Evolutionary conservation across 2,797 vertebrate species (phyloP), one percentile per base, ranked within the genome.

Genomic region (Xyrichtys novacula): DNA sequence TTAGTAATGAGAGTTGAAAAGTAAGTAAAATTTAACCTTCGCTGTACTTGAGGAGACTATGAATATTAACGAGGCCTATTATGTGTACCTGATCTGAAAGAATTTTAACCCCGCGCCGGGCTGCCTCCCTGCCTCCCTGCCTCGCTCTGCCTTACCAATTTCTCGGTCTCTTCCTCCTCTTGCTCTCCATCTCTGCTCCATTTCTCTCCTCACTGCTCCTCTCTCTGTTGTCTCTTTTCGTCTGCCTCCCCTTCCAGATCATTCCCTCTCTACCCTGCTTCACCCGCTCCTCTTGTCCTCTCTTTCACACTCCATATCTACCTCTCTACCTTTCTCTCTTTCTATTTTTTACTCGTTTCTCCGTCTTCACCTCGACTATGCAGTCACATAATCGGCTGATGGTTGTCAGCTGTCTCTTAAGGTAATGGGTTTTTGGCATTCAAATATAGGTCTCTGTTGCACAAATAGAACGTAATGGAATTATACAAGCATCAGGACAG

Each of bases 11-110:
- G 88, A 93, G 93, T 93, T 93, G 94, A 91, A 94, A 94, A 95
- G 93, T 94, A 93, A 94, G 93, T 94, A 81, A 94, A 94, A 93
- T 95, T 94, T 95, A 95, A 95, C 94, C 94, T 95, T 94, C 93
- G 87, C 92, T 87, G 91, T 94, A 94, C 93, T 93, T 94, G 91
- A 89, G 86, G 83, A 92, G 84, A 90, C 93, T 91, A 94, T 95
- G 93, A 95, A 95, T 95, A 95, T 95, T 95, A 94, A 95, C 88
- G 80, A 89, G 89, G 91, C 89, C 92, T 90, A 95, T 95, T 94
- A 95, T 94, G 91, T 95, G 92, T 94, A 93, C 93, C 94, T 92
- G 93, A 95, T 95, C 93, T 95, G 93, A 95, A 94, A 93, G 93
- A 93, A 92, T 94, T 89, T 93, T 91, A 93, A 93, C 92, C 93